phyloP scores from a whole-genome alignment of 1,140 invertebrate genomes.

The Aporrectodea caliginosa region DNA sequence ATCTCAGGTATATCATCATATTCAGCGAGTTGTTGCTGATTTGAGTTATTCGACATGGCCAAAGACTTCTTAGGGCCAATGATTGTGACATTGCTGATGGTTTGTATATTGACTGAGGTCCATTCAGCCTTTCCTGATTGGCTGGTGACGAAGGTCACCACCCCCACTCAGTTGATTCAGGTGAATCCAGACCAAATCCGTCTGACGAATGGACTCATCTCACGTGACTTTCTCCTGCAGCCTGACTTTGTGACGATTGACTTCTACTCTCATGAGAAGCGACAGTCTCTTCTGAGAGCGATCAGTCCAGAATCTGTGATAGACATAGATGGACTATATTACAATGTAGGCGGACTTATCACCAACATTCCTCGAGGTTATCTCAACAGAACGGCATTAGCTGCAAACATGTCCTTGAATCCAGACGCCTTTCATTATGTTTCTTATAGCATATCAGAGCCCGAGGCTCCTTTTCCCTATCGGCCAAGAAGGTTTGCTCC shows the following conservation, averaged over 20 bases:
- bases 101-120: too few species aligned
- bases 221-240: neutral
- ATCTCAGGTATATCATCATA: too few species aligned
- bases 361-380: neutral
- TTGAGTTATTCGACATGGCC: too few species aligned
- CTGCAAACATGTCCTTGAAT: neutral
- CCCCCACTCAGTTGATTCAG: neutral
- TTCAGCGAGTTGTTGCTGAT: too few species aligned
- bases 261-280: neutral
- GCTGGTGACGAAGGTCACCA: neutral
- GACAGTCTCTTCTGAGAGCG: neutral
- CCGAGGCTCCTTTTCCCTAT: constrained; percentile 20
- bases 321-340: neutral
- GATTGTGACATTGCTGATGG: too few species aligned
- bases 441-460: neutral
- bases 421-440: neutral
- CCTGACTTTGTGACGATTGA: neutral
- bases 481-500: constrained; percentile 16
- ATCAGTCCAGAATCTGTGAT: neutral
- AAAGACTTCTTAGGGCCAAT: too few species aligned
- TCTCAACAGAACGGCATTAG: neutral
- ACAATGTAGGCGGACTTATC: neutral
- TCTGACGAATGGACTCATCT: neutral
- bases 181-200: neutral
- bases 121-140: neutral